phyloP scores from a whole-genome alignment of 2,113 vertebrate species.

The Solea solea region DNA sequence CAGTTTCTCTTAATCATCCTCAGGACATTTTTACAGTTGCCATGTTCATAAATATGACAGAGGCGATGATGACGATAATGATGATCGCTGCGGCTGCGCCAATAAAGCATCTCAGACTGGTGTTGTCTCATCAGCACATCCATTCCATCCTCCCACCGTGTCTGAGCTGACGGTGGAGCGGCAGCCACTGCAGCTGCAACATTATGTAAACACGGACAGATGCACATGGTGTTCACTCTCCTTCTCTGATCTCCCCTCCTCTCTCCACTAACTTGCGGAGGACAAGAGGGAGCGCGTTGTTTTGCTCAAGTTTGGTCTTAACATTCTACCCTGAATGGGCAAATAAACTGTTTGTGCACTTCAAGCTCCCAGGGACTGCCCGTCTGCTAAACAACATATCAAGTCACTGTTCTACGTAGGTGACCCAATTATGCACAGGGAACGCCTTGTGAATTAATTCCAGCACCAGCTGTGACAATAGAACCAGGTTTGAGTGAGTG shows the following conservation, averaged over 20 bases:
- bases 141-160: constrained; percentile 11
- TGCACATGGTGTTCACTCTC: constrained; percentile 17
- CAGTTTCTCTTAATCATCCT: constrained; percentile 6
- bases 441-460: constrained; percentile 44
- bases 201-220: constrained; percentile 43
- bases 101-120: constrained; percentile 38
- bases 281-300: constrained; percentile 41
- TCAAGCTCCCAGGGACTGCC: constrained; percentile 40
- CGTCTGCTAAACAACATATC: constrained; percentile 39
- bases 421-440: constrained; percentile 63
- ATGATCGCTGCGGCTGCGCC: constrained; percentile 25
- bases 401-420: constrained; percentile 24
- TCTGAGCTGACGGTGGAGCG: neutral
- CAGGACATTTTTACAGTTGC: constrained; percentile 15
- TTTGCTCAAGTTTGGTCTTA: constrained; percentile 58
- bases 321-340: constrained; percentile 52
- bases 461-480: constrained; percentile 36
- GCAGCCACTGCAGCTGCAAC: constrained; percentile 46
- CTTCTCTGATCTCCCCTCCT: constrained; percentile 20
- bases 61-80: constrained; percentile 27
- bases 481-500: constrained; percentile 25
- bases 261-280: constrained; percentile 15
- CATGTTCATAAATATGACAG: constrained; percentile 1
- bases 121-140: constrained; percentile 11
- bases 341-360: constrained; percentile 61